phyloP scores from a whole-genome alignment of 2,113 vertebrate genomes.

The Onychostruthus taczanowskii region DNA sequence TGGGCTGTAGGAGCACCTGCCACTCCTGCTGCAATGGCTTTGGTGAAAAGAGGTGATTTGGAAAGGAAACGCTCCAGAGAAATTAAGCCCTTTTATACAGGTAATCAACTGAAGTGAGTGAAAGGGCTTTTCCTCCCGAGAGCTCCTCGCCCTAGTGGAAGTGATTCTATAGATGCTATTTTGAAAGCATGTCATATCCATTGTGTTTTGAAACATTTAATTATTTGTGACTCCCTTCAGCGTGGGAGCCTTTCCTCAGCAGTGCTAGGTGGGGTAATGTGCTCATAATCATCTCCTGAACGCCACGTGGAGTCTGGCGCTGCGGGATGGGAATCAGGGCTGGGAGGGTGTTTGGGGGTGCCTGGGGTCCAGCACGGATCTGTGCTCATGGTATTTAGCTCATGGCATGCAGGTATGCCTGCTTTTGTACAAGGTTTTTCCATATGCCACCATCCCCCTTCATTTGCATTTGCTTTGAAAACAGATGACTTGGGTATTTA shows the following conservation, averaged over 20 bases:
- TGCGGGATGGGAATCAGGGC: neutral
- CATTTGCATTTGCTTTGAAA: neutral
- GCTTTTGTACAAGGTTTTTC: rapidly evolving
- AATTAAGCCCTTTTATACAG: slow-evolving; percentile 64
- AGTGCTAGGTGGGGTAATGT: slow-evolving; percentile 24
- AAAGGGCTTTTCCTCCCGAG: slow-evolving; percentile 62
- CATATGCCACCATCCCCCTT: neutral
- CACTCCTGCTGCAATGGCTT: neutral
- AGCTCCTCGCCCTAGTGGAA: slow-evolving; percentile 56
- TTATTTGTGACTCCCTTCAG: slow-evolving; percentile 70
- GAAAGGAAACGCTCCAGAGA: slow-evolving; percentile 39
- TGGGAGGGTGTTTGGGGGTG: neutral
- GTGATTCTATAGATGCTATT: slow-evolving; percentile 65
- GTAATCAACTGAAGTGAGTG: slow-evolving; percentile 65
- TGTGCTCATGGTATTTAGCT: neutral
- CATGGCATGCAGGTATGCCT: neutral
- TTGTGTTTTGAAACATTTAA: slow-evolving; percentile 70
- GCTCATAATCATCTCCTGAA: neutral
- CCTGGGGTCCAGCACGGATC: neutral
- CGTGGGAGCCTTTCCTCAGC: slow-evolving; percentile 35
- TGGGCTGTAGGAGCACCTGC: neutral
- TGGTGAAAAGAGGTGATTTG: slow-evolving; percentile 28
- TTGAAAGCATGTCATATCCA: slow-evolving; percentile 66
- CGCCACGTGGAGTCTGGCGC: rapidly evolving
- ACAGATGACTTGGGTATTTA: neutral